A percentile compares a stretch with the other conserved stretches of the same genome.
phyloP scores from a whole-genome alignment of 2,113 vertebrate species.

The Silurus asotus region DNA sequence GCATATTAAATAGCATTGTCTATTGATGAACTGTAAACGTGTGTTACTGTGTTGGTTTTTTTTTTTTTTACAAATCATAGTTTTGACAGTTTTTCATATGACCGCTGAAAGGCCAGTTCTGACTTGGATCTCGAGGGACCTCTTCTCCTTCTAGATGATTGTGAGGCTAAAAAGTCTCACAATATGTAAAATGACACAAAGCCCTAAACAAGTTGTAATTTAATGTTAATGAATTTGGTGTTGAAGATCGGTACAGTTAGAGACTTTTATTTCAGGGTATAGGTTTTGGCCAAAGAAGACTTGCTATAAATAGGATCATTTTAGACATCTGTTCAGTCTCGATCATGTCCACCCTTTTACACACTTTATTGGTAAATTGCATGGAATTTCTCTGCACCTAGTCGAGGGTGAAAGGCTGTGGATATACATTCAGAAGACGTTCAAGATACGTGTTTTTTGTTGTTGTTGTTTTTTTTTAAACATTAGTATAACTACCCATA shows the following conservation, averaged over 20 bases:
- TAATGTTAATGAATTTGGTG: conserved; percentile 44
- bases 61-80: not conserved
- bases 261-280: conserved; percentile 44
- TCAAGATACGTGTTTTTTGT: not conserved
- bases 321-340: conserved; percentile 25
- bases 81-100: conserved; percentile 25
- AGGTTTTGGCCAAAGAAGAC: conserved; percentile 56
- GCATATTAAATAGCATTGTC: conserved; percentile 13
- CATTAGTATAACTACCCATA: conserved; percentile 25
- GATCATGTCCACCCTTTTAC: conserved; percentile 5
- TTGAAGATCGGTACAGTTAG: conserved; percentile 41
- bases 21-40: conserved; percentile 5
- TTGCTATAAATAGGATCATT: conserved; percentile 39
- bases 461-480: conserved; percentile 1
- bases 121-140: not conserved
- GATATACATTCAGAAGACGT: conserved; percentile 6
- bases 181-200: not conserved
- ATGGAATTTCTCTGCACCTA: conserved; percentile 25
- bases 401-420: not conserved
- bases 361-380: conserved; percentile 23
- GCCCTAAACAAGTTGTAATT: conserved; percentile 5
- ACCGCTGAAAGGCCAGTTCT: not conserved
- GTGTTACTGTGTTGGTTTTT: conserved; percentile 11
- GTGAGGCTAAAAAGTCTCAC: not conserved
- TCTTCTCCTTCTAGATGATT: not conserved